Base-by-base conservation (phyloP, 2,113 vertebrate genomes). In the Eulacestoma nigropectus region DNA sequence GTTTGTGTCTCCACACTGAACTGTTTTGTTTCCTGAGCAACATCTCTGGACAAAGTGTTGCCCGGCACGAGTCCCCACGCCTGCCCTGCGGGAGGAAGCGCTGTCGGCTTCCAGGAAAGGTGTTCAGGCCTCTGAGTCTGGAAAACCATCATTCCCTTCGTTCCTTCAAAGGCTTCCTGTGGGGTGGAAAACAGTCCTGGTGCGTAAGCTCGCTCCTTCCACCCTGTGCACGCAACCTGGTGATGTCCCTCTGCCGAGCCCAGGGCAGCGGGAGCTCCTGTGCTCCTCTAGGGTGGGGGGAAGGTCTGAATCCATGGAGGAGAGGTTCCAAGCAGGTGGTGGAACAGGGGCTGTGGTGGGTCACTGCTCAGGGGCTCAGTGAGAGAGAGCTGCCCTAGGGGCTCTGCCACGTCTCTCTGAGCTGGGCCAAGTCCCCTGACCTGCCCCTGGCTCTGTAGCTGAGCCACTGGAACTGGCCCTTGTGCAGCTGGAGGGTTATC, bases 21-120 rank as follows among this genome's bases (percentile, higher is more conserved):
- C 59, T 57, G 32, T 65, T 87, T 33, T 39, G 67, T 39, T 97
- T 95, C 94, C 96, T 83, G 94, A 93, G 49, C 30, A 52, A 33
- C 0, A 23, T 13, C 47, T 50, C 56, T 26, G 52, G 26, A 13
- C n/a, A 1, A 3, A 77, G 74, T 30, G 0, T 4, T 35, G 23
- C 59, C 62, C 5, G 0, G 46, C 7, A 3, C 13, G 16, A 79
- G 46, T 22, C 50, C 59, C 78, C 26, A 0, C 0, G 46, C 75
- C 74, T 39, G 74, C 57, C 82, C 70, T 35, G 30, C 0, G 59
- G 94, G 82, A 94, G 72, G 87, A 91, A 85, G 79, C 49, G 4
- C 33, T 1, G 0, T 9, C 0, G 0, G 59, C 67, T 76, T 76
- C 82, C 95, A 80, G 90, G 90, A 94, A 95, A 83, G 49, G 16